Evolutionary conservation across 2,113 vertebrate genomes (phyloP), one percentile per base, ranked within the genome.

Genomic region (Verasper variegatus): DNA sequence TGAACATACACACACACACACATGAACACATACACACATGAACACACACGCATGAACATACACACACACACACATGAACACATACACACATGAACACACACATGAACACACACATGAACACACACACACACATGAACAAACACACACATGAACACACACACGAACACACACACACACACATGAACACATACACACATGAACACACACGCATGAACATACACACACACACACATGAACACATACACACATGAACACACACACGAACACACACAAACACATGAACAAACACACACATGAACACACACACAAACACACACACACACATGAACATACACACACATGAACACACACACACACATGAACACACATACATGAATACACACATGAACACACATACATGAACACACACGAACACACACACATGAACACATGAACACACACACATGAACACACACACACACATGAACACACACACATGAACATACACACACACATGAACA

Each of bases 191-290:
- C 20, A 55, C 56, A 26, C n/a, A 65, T 37, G 49, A 37, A 47
- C 49, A 77, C 47, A 49, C 14, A 49, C 14, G 14, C 42, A 47
- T 4, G 13, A 2, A 47, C 45, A 15, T 11, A 47, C 13, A 4
- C 2, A 31, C 27, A 0, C 27, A 5, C 27, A 31, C 47, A 76
- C 42, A 59, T 24, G 42, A 15, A 40, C 37, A 68, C 51, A 71
- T n/a, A n/a, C n/a, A 55, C 56, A 27, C n/a, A 71, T 51, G 57
- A 37, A 49, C 49, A 70, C 49, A 60, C 68, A 26, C n/a, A 79
- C n/a, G 56, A 2, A 26, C 26, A 26, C 26, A 26, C 26, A 3
- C 26, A 26, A 2, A 26, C 26, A 26, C 26, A 26, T 26, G 26
- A 26, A 26, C 26, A 2, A 2, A 80, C 47, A 49, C 45, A 49